Evolutionary conservation across 2,797 vertebrate species (phyloP), one percentile per base, ranked within the genome.

Genomic region (Anguilla megastoma): DNA sequence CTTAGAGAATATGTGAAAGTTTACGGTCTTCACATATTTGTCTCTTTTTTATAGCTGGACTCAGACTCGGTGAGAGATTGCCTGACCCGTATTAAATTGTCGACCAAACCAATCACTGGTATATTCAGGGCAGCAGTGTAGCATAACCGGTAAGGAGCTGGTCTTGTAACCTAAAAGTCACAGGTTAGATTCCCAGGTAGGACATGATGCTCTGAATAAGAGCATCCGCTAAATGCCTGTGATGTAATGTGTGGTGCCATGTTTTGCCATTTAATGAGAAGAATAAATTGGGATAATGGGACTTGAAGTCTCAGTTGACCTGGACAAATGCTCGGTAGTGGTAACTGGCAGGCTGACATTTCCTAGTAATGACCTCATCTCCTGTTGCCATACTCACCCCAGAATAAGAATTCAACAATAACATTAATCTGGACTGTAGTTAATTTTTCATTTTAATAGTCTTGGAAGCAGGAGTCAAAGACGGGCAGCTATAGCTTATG

Each of bases 321-420:
- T 45, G 45, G 27, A 21, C 63, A 69, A 58, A 58, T 36, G 63
- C 87, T 54, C 66, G 63, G 85, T 71, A 56, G 27, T 86, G 45
- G 63, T 52, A 33, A 66, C 79, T 30, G 21, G 36, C 83, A 7
- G 87, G 0, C 63, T 56, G 10, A 36, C 50, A 14, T 88, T 74
- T 63, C 33, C 66, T 74, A 63, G 50, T 56, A 74, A 85, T 85
- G 82, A 88, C 87, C 56, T 88, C 82, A 88, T 88, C 66, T 50
- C 63, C 54, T 48, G 3, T 48, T 84, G 36, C 30, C 83, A 69
- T 30, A 5, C 63, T 18, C 45, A 63, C 52, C 24, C 83, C 74
- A 41, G 48, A 76, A 74, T 83, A 74, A 48, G 82, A 30, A 79
- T 48, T 33, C 60, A 52, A n/a, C 24, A 27, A 56, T 18, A 16